Base-by-base conservation (phyloP, 2,113 vertebrate genomes). In the Caranx melampygus region DNA sequence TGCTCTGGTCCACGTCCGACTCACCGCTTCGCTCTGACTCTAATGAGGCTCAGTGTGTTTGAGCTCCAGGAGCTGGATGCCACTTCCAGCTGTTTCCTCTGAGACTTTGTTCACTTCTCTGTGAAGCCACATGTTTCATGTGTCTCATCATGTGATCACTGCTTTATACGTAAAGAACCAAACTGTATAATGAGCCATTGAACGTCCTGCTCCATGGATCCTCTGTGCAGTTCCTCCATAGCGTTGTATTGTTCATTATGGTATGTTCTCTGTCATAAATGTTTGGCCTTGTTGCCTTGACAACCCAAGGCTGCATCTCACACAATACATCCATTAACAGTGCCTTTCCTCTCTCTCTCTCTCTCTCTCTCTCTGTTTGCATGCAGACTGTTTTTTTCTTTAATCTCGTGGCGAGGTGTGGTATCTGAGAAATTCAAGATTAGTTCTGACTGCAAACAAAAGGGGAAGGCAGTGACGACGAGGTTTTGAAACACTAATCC, bases 241-340 rank as follows among this genome's bases (percentile, higher is more conserved):
- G 87, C 70, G 16, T 57, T 57, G 78, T 76, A 91, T 88, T 94
- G 92, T 94, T 91, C 87, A 87, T 90, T 89, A 89, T 88, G 79
- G 90, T 89, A 92, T 86, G 91, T 80, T 84, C 87, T 75, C 72
- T 49, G 82, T 76, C 81, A 84, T 83, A 85, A 85, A 85, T 91
- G 90, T 93, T 93, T 92, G 87, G 83, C 78, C 82, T 85, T 34
- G 90, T 91, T 89, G 84, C 90, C 89, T 67, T 77, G 91, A 88
- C 85, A 91, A 92, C 91, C 52, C n/a, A 42, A 80, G 76, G 79
- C 81, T 80, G 66, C 75, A 72, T 79, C 8, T 47, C 62, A 83
- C 75, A 89, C 87, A 92, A 89, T 87, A 78, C 31, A 6, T 49
- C 85, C 81, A 90, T 93, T 92, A 91, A 90, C 60, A 82, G 52